A percentile compares a stretch with the other conserved stretches of the same genome.
Evolutionary conservation across 2,888 invertebrate genomes (phyloP).

Genomic region (Drosophila nr. medialis): DNA sequence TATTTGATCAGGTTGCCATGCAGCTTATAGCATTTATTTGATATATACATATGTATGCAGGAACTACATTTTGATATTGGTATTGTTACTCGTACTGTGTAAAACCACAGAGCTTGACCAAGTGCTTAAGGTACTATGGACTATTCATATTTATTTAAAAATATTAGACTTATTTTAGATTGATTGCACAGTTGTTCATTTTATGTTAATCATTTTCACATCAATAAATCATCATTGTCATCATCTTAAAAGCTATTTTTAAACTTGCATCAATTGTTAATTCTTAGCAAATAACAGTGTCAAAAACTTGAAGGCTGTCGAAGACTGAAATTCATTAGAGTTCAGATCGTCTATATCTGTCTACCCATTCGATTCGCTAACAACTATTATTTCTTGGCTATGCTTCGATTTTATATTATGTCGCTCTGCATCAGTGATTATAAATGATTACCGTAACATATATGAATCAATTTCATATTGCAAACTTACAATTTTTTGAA

Average conservation of each 20-base stretch:
- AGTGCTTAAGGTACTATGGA: background rate
- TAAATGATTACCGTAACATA: background rate
- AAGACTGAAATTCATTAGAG: too few relatives aligned
- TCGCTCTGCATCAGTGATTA: background rate
- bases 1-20: conserved; percentile 58
- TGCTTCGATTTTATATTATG: background rate
- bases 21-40: conserved; percentile 17
- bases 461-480: background rate
- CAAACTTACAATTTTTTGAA: background rate
- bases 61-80: background rate
- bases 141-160: too few relatives aligned
- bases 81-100: background rate
- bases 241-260: background rate
- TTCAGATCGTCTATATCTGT: too few relatives aligned
- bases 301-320: too few relatives aligned
- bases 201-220: background rate
- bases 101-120: background rate
- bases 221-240: background rate
- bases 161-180: background rate
- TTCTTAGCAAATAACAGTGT: too few relatives aligned
- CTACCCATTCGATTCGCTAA: background rate
- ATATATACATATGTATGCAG: background rate
- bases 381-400: background rate
- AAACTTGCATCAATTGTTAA: background rate
- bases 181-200: background rate